These are phyloP conservation scores for Troilus luridus DNA, from an alignment of 2,888 invertebrate genomes.

Conservation along the genomic window DNA sequence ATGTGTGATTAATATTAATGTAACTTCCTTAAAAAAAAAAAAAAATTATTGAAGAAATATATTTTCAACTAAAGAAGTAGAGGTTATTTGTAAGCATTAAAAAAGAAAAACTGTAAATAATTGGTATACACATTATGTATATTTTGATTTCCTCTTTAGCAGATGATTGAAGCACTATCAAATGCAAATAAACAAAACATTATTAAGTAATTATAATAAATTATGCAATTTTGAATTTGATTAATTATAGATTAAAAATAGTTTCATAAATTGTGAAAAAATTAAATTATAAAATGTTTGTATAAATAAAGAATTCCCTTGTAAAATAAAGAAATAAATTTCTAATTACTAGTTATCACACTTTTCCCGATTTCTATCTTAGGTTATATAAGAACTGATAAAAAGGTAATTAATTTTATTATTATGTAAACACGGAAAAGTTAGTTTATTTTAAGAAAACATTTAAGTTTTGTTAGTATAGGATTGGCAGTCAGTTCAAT, in stretches of 20 bases:
- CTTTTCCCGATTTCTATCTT: neutral
- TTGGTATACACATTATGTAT: neutral
- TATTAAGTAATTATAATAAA: neutral
- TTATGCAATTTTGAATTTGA: constrained; percentile 9
- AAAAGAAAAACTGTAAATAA: constrained; percentile 18
- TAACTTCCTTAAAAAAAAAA: neutral
- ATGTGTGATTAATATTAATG: neutral
- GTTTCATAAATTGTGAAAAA: constrained; percentile 6
- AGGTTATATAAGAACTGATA: no score
- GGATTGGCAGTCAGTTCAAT: no score
- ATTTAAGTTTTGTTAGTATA: no score
- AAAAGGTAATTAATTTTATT: no score
- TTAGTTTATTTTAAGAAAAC: no score
- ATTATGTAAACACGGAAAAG: no score
- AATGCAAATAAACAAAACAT: neutral
- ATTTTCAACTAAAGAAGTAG: constrained; percentile 6
- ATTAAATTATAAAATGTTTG: neutral
- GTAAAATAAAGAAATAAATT: constrained; percentile 40
- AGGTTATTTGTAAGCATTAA: constrained; percentile 5
- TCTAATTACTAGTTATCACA: neutral
- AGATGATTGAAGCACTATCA: neutral
- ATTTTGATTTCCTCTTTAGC: neutral
- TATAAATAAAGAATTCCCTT: constrained; percentile 19
- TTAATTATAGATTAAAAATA: constrained; percentile 24
- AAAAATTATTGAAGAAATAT: neutral